Base-by-base conservation (phyloP, 1,140 invertebrate species). In the Metopolophium dirhodum region DNA sequence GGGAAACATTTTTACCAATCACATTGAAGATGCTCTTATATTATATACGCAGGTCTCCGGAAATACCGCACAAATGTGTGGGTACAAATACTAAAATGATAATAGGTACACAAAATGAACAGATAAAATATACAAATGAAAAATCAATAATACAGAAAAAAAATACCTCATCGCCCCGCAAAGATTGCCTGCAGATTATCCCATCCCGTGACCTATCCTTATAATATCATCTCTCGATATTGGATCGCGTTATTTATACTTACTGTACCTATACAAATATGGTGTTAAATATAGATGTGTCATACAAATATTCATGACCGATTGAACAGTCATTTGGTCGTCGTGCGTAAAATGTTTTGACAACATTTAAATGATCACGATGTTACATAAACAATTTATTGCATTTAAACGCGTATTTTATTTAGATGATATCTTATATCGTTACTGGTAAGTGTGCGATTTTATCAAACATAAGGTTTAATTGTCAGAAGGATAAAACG, bases 1-100 rank as follows among this genome's bases (percentile, higher is more conserved):
- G 11, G 85, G n/a, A 87, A 87, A 49, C 14, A 87, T 87, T 49
- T 87, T 87, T 49, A 87, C 30, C 61, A 77, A 77, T n/a, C 85
- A 87, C 41, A 47, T 14, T 49, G 23, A 68, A 68, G 30, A 86
- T 30, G 85, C 41, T 86, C 26, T 86, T n/a, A 86, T 41, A 41
- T n/a, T 41, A 41, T n/a, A 86, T 9, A 86, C 11, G 30, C 1
- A 47, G 14, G 61, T 86, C 26, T 86, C 45, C 11, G 45, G 18
- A 86, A 86, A 86, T 14, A 47, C 45, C 11, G 7, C 9, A 47
- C 30, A 68, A n/a, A 68, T n/a, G 0, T 68, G 30, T n/a, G n/a
- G 4, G 30, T 68, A n/a, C 61, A 18, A 68, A 68, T 68, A 30
- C 30, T n/a, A 68, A 68, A 68, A 68, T n/a, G 14, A 68, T n/a